Evolutionary conservation across 2,797 vertebrate species (phyloP).

Genomic region (Chromobotia macracanthus): DNA sequence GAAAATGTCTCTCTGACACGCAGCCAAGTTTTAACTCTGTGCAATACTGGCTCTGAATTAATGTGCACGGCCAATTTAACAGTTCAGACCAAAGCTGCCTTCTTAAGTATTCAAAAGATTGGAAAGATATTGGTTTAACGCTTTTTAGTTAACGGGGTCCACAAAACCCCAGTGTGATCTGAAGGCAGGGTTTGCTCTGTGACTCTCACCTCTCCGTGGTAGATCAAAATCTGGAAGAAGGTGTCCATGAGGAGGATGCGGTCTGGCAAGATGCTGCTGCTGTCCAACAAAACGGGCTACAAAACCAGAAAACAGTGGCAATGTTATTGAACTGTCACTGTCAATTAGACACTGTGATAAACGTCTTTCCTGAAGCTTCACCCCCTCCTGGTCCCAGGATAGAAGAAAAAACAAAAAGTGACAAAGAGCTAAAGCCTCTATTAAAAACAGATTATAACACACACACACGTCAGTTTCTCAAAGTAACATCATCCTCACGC

Average conservation of each 20-base stretch:
- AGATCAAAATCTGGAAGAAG: slow-evolving; percentile 98
- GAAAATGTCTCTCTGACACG: slow-evolving; percentile 10
- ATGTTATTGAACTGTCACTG: slow-evolving; percentile 18
- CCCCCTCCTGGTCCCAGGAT: slow-evolving; percentile 1
- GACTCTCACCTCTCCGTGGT: slow-evolving; percentile 90
- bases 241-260: slow-evolving; percentile 98
- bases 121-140: slow-evolving; percentile 5
- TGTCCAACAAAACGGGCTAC: slow-evolving; percentile 94
- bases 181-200: not conserved
- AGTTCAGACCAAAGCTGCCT: slow-evolving; percentile 8
- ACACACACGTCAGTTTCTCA: not conserved
- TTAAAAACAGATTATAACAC: slow-evolving; percentile 45
- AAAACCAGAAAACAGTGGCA: slow-evolving; percentile 28
- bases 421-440: slow-evolving; percentile 30
- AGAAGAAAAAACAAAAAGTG: slow-evolving; percentile 15
- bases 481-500: not conserved
- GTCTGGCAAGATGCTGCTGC: slow-evolving; percentile 96
- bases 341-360: slow-evolving; percentile 22
- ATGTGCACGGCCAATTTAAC: not conserved
- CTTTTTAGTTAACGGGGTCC: not conserved
- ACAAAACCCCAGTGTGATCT: not conserved
- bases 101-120: slow-evolving; percentile 21
- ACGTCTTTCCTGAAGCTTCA: slow-evolving; percentile 23
- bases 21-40: slow-evolving; percentile 21
- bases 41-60: slow-evolving; percentile 9